phyloP scores from a whole-genome alignment of 2,888 invertebrate genomes.

The Melikaiella ostensackeni region DNA sequence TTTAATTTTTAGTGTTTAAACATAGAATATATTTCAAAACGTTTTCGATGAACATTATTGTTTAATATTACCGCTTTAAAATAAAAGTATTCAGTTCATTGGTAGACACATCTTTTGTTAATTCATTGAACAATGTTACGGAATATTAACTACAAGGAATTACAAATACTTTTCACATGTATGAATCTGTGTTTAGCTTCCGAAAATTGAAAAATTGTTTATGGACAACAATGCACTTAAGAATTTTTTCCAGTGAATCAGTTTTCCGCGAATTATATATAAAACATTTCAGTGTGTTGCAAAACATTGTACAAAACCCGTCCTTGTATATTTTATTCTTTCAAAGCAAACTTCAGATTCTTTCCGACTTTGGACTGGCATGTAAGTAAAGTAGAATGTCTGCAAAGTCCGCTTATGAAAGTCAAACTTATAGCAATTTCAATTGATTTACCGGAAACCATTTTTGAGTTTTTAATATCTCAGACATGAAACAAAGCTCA shows the following conservation, averaged over 20 bases:
- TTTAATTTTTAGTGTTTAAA: too few relatives aligned
- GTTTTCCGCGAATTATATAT: background rate
- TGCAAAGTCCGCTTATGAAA: background rate
- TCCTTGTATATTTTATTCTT: conserved; percentile 7
- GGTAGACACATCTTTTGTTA: too few relatives aligned
- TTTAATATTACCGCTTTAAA: too few relatives aligned
- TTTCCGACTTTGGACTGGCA: background rate
- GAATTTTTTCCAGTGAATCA: background rate
- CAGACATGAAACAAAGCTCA: background rate
- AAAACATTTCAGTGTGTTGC: background rate
- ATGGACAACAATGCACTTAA: background rate
- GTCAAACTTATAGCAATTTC: background rate
- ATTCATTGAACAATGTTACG: too few relatives aligned
- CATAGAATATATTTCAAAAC: too few relatives aligned
- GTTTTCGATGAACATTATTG: too few relatives aligned
- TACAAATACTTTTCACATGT: background rate
- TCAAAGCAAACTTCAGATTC: conserved; percentile 10
- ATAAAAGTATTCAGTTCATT: too few relatives aligned
- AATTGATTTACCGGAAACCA: background rate
- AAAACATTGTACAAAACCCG: background rate
- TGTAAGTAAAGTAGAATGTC: background rate
- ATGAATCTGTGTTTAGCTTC: background rate
- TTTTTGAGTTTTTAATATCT: background rate
- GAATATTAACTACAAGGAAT: too few relatives aligned
- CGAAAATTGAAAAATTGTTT: background rate